phyloP scores from a whole-genome alignment of 2,888 invertebrate genomes.

The Eristalis intricaria region DNA sequence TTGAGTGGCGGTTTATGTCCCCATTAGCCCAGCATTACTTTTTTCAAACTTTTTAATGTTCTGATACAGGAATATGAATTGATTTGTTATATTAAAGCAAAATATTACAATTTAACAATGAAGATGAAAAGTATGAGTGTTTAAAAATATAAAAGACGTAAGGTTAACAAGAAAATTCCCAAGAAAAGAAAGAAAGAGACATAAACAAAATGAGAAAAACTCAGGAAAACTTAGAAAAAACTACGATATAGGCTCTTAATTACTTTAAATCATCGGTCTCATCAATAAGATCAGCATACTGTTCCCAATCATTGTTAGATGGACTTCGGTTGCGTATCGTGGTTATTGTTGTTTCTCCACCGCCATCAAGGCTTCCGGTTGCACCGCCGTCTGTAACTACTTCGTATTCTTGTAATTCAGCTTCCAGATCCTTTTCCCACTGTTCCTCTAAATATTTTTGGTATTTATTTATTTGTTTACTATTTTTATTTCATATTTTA shows the following conservation, averaged over 20 bases:
- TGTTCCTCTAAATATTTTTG: conserved; percentile 86
- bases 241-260: conserved; percentile 82
- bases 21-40: conserved; percentile 79
- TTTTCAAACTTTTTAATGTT: conserved; percentile 79
- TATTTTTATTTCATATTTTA: conserved; percentile 36
- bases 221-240: conserved; percentile 81
- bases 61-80: conserved; percentile 70
- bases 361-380: conserved; percentile 67
- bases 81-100: conserved; percentile 25
- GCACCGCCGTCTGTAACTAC: conserved; percentile 86
- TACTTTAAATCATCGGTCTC: conserved; percentile 82
- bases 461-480: conserved; percentile 65
- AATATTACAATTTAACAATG: conserved; percentile 6
- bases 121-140: conserved; percentile 22
- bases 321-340: conserved; percentile 78
- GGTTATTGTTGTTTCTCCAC: conserved; percentile 77
- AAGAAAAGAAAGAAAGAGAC: conserved; percentile 74
- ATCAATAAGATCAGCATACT: conserved; percentile 81
- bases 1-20: conserved; percentile 54
- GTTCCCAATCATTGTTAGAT: conserved; percentile 81
- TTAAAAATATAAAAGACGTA: conserved; percentile 29
- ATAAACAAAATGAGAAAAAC: conserved; percentile 74
- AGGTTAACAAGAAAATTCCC: conserved; percentile 45
- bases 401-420: conserved; percentile 97
- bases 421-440: conserved; percentile 98